Conservation (phyloP, 2,888 invertebrate species). For the Eilema griseolum region DNA sequence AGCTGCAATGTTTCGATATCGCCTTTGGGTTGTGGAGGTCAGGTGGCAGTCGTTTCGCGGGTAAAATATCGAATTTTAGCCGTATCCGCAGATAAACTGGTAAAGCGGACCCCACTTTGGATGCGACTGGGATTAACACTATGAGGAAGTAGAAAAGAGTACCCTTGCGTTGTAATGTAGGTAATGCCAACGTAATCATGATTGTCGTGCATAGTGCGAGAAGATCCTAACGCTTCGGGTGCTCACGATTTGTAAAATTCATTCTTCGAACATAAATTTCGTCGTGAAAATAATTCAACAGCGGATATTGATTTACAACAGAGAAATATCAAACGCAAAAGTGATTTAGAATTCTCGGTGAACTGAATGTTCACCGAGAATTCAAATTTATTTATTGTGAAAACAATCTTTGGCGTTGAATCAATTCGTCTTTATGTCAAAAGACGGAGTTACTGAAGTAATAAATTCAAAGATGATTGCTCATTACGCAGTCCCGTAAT, state of each 20-base stretch:
- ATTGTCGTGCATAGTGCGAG: not conserved
- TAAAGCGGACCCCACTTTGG: too few species aligned
- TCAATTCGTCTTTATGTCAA: constrained; percentile 10
- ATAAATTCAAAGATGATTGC: not conserved
- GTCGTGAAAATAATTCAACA: constrained; percentile 50
- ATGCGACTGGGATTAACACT: too few species aligned
- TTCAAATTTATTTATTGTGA: constrained; percentile 18
- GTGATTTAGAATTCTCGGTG: too few species aligned
- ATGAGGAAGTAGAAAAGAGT: too few species aligned
- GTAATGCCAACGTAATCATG: not conserved
- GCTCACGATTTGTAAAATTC: constrained; percentile 54
- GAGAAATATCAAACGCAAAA: constrained; percentile 29
- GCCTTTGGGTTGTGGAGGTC: too few species aligned
- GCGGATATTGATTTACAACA: constrained; percentile 41
- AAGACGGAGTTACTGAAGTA: not conserved
- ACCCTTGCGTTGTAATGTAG: not conserved
- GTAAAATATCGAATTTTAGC: too few species aligned
- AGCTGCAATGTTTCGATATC: too few species aligned
- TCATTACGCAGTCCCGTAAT: not conserved
- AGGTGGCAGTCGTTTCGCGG: too few species aligned
- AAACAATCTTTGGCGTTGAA: constrained; percentile 15
- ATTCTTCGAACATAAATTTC: constrained; percentile 48
- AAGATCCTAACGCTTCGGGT: constrained; percentile 36
- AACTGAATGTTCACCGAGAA: constrained; percentile 7
- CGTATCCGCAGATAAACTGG: too few species aligned